Conservation (phyloP, 2,888 invertebrate genomes). For the Encarsia formosa region DNA sequence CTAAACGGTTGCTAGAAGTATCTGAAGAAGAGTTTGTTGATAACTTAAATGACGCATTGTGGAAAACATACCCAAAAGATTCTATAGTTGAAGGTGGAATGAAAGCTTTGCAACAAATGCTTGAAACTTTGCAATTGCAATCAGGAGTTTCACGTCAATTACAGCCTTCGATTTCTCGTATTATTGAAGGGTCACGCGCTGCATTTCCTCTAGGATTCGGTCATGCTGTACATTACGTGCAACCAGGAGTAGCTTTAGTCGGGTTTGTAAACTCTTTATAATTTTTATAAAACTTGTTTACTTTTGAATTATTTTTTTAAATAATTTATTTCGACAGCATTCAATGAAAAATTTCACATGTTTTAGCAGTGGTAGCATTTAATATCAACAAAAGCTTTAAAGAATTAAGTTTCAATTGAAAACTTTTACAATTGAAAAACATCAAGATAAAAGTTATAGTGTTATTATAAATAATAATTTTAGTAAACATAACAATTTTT, state of each 20-base stretch:
- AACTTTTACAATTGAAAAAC: no score
- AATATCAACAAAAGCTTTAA: no score
- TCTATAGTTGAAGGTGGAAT: constrained; percentile 56
- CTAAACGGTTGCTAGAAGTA: constrained; percentile 67
- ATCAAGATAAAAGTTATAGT: no score
- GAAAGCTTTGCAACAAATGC: constrained; percentile 54
- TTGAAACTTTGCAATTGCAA: constrained; percentile 51
- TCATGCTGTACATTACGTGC: constrained; percentile 81
- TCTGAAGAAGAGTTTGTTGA: constrained; percentile 80
- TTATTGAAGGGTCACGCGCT: constrained; percentile 67
- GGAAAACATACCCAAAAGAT: constrained; percentile 60
- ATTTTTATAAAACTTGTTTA: no score
- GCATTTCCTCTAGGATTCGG: constrained; percentile 90
- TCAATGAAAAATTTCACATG: no score
- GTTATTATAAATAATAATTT: constrained; percentile 6
- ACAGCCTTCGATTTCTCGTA: constrained; percentile 65
- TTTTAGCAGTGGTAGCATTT: no score
- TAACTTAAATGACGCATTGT: constrained; percentile 80
- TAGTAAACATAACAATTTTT: no score
- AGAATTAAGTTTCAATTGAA: no score
- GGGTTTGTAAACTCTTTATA: no score
- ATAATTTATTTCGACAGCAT: no score
- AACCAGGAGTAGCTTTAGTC: constrained; percentile 75
- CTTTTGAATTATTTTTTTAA: no score
- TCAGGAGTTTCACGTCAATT: constrained; percentile 57